Evolutionary conservation across 2,797 vertebrate genomes (phyloP).

Genomic region (Melanogrammus aeglefinus): DNA sequence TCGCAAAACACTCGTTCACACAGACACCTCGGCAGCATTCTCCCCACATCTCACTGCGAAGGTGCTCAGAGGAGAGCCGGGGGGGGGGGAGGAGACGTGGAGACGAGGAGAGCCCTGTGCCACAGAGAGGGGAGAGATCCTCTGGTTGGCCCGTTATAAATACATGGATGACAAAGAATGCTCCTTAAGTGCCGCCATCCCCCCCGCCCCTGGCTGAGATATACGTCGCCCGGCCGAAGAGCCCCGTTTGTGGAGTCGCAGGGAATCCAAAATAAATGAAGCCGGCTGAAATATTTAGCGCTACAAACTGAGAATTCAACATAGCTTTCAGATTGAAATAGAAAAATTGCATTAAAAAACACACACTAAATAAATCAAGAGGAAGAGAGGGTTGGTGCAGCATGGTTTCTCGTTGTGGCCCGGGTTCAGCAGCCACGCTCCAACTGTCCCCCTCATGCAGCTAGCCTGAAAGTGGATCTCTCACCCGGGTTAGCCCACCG

Average conservation of each 20-base stretch:
- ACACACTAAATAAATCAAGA: background rate
- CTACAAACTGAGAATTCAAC: conserved; percentile 77
- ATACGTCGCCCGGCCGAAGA: conserved; percentile 51
- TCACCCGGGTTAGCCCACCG: background rate
- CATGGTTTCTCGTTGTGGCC: background rate
- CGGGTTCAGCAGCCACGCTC: background rate
- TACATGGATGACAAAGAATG: conserved; percentile 65
- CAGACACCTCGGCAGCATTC: background rate
- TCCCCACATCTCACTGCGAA: conserved; percentile 60
- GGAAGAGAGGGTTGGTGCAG: background rate
- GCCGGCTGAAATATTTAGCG: conserved; percentile 72
- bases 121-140: conserved; percentile 11
- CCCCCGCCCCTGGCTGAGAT: conserved; percentile 38
- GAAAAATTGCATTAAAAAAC: conserved; percentile 58
- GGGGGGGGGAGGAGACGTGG: too few species aligned
- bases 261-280: conserved; percentile 74
- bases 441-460: background rate
- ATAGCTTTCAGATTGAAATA: conserved; percentile 61
- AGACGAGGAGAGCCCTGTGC: background rate
- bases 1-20: background rate
- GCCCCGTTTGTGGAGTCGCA: conserved; percentile 37
- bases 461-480: background rate
- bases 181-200: conserved; percentile 50
- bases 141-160: conserved; percentile 67
- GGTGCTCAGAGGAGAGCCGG: conserved; percentile 31